These are phyloP conservation scores for Muricea muricata DNA, from an alignment of 92 coral and sea anemone genomes.

Conservation along the genomic window DNA sequence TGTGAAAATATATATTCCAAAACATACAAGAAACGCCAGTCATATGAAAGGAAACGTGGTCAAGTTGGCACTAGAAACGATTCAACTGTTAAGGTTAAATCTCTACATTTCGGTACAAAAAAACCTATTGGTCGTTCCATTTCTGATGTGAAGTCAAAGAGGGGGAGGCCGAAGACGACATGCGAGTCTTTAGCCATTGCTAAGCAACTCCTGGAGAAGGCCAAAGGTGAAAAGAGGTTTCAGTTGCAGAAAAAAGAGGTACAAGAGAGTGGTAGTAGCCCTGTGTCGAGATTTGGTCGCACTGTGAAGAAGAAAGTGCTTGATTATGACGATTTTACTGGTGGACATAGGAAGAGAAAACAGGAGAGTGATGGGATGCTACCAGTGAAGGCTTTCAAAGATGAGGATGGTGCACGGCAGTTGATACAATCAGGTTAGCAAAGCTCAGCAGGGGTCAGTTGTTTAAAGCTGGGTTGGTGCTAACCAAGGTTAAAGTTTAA, in stretches of 20 bases:
- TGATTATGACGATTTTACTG: slow-evolving; percentile 85
- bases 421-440: slow-evolving; percentile 29
- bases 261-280: slow-evolving; percentile 57
- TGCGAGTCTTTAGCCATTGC: slow-evolving; percentile 64
- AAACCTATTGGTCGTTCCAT: not conserved
- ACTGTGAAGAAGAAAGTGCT: slow-evolving; percentile 92
- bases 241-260: slow-evolving; percentile 73
- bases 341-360: slow-evolving; percentile 64
- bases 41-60: slow-evolving; percentile 86
- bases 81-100: slow-evolving; percentile 21
- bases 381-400: slow-evolving; percentile 55
- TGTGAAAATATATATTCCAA: slow-evolving; percentile 84
- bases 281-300: slow-evolving; percentile 97
- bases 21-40: slow-evolving; percentile 90
- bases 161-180: slow-evolving; percentile 54
- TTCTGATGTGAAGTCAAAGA: not conserved
- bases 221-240: slow-evolving; percentile 80
- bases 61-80: slow-evolving; percentile 41
- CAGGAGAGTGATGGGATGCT: slow-evolving; percentile 73
- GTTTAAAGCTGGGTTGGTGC: too few species aligned
- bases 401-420: slow-evolving; percentile 19
- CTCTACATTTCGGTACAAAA: slow-evolving; percentile 20
- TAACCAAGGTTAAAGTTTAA: too few species aligned
- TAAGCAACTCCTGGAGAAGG: slow-evolving; percentile 91
- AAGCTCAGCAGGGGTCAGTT: too few species aligned